Percentiles rank a stretch among this genome's conserved stretches.
Evolutionary conservation across 2,113 vertebrate species (phyloP).

Genomic region (Sphyrna mokarran): DNA sequence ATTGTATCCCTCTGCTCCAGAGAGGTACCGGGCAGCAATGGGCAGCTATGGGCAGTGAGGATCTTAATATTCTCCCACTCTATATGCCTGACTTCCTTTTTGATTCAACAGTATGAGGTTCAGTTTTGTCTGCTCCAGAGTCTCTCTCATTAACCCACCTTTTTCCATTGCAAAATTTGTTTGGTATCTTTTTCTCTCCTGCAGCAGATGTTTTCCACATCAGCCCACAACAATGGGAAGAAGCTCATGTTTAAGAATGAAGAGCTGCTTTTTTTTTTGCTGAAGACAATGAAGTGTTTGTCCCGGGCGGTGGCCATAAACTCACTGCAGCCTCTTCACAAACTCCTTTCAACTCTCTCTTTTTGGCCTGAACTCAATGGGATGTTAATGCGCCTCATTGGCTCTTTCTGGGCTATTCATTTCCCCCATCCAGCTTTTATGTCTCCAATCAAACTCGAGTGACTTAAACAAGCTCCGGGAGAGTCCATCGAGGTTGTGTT

Average conservation of each 20-base stretch:
- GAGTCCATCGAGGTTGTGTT: constrained; percentile 27
- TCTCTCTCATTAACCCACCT: not conserved
- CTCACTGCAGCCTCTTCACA: constrained; percentile 8
- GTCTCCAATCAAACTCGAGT: constrained; percentile 30
- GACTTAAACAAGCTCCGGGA: constrained; percentile 32
- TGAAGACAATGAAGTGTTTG: not conserved
- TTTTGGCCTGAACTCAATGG: not conserved
- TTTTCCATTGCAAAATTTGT: too few species aligned
- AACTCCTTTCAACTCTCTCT: not conserved
- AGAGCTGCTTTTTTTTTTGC: not conserved
- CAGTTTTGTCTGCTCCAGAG: not conserved
- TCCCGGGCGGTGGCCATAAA: not conserved
- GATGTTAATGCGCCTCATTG: constrained; percentile 35
- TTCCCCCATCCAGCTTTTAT: constrained; percentile 1
- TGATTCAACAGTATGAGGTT: not conserved
- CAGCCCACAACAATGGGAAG: not conserved
- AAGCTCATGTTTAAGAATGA: constrained; percentile 19
- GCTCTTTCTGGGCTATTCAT: constrained; percentile 21
- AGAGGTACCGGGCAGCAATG: too few species aligned
- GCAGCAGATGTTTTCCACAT: constrained; percentile 5
- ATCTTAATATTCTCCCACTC: not conserved
- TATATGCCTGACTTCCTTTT: not conserved
- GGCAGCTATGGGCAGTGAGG: too few species aligned
- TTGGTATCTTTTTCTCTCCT: not conserved
- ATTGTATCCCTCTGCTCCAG: not conserved